These are phyloP conservation scores for Drosophila rufa DNA, from an alignment of 1,140 invertebrate species.

Conservation along the genomic window DNA sequence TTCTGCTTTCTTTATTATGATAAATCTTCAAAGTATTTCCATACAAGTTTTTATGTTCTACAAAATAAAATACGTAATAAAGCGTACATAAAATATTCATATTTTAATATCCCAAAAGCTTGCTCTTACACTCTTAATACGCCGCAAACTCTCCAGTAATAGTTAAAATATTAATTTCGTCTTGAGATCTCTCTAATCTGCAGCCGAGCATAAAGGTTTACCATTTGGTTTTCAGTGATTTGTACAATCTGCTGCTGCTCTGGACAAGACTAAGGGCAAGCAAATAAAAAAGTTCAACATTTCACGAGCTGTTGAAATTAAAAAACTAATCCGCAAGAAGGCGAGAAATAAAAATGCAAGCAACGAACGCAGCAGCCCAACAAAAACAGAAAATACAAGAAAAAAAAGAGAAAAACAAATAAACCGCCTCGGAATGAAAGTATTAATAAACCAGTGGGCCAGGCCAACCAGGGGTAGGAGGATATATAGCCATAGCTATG, in stretches of 20 bases:
- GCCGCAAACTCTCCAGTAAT: not conserved
- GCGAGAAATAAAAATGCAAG: constrained; percentile 58
- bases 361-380: constrained; percentile 5
- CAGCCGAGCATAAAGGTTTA: not conserved
- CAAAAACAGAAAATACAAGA: not conserved
- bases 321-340: constrained; percentile 73
- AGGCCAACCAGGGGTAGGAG: not conserved
- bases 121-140: not conserved
- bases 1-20: not conserved
- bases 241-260: constrained; percentile 20
- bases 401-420: constrained; percentile 46
- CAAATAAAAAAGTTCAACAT: constrained; percentile 45
- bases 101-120: not conserved
- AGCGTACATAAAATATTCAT: not conserved
- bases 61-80: not conserved
- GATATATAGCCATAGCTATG: constrained; percentile 1
- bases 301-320: constrained; percentile 63
- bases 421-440: constrained; percentile 74
- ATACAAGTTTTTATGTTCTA: too few relatives aligned
- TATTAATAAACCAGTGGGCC: constrained; percentile 68
- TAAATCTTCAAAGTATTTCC: not conserved
- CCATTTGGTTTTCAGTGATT: constrained; percentile 23
- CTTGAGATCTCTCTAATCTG: constrained; percentile 9
- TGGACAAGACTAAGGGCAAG: not conserved
- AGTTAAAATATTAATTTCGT: constrained; percentile 6